phyloP scores from a whole-genome alignment of 2,113 vertebrate species.

The Cinclus cinclus region DNA sequence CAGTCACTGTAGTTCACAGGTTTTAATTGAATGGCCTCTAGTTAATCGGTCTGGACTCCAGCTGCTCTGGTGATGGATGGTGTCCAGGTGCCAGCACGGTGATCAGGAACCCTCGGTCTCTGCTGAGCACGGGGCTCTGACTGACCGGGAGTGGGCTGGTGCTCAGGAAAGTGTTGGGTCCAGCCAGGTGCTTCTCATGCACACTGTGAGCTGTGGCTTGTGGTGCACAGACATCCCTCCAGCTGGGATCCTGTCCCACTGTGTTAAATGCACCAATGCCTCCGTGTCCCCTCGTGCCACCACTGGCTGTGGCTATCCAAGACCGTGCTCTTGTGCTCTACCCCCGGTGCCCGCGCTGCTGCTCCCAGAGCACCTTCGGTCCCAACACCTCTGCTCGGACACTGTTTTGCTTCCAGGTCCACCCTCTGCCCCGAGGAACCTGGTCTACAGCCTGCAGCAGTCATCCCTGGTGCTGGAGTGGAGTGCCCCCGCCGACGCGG shows the following conservation, averaged over 20 bases:
- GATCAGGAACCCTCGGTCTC: fast-evolving
- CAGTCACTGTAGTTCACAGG: background rate
- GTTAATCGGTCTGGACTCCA: constrained; percentile 25
- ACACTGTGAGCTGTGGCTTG: fast-evolving
- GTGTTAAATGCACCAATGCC: fast-evolving
- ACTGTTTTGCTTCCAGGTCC: constrained; percentile 74
- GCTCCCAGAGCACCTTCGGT: background rate
- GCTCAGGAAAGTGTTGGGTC: no score
- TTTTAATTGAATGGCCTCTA: constrained; percentile 46
- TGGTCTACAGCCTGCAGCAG: constrained; percentile 87
- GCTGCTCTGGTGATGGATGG: background rate
- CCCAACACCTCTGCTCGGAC: fast-evolving
- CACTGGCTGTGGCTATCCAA: fast-evolving
- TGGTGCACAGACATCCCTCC: fast-evolving
- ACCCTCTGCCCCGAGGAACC: constrained; percentile 85
- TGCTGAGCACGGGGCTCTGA: fast-evolving
- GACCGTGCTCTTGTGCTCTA: fast-evolving
- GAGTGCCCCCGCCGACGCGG: constrained; percentile 80
- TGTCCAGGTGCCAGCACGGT: background rate
- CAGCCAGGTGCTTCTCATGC: fast-evolving
- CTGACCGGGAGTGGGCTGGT: fast-evolving
- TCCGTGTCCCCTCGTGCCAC: fast-evolving
- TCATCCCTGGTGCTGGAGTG: constrained; percentile 87
- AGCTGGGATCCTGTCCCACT: fast-evolving
- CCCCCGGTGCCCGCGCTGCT: fast-evolving